Evolutionary conservation across 2,888 invertebrate genomes (phyloP).

Genomic region (Tetragonisca angustula): DNA sequence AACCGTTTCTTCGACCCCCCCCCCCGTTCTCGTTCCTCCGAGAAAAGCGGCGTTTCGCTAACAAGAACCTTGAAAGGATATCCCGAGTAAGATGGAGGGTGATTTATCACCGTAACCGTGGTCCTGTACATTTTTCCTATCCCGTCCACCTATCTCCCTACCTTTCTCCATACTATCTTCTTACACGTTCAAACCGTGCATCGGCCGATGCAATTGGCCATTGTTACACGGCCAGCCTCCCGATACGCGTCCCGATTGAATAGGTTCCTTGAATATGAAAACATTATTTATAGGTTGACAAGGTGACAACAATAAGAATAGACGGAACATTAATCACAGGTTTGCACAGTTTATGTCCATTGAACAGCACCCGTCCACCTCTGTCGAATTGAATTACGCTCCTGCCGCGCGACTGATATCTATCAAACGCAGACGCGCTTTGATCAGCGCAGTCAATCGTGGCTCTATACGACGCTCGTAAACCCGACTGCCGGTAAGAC

Average conservation of each 20-base stretch:
- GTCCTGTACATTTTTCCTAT: slow-evolving; percentile 71
- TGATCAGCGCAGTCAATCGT: slow-evolving; percentile 61
- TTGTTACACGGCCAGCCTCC: slow-evolving; percentile 30
- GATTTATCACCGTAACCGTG: slow-evolving; percentile 81
- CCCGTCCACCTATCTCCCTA: slow-evolving; percentile 61
- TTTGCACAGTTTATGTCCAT: slow-evolving; percentile 50
- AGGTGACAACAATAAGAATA: slow-evolving; percentile 51
- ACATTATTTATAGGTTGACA: slow-evolving; percentile 52
- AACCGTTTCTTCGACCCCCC: slow-evolving; percentile 26
- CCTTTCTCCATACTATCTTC: slow-evolving; percentile 64
- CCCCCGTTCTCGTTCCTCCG: not conserved
- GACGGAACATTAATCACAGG: slow-evolving; percentile 53
- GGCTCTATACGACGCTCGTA: slow-evolving; percentile 49
- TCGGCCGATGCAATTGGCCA: slow-evolving; percentile 56
- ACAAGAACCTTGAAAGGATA: slow-evolving; percentile 81
- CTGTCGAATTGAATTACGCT: slow-evolving; percentile 58
- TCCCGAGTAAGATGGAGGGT: slow-evolving; percentile 80
- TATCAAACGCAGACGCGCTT: slow-evolving; percentile 66
- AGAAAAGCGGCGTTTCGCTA: slow-evolving; percentile 80
- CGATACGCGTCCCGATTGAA: not conserved
- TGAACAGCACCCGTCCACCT: slow-evolving; percentile 38
- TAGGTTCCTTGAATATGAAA: slow-evolving; percentile 45
- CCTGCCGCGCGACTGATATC: slow-evolving; percentile 38
- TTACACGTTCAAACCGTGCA: slow-evolving; percentile 36
- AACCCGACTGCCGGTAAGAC: slow-evolving; percentile 54